These are phyloP conservation scores for Babylonia areolata DNA, from an alignment of 1,140 invertebrate species.

Conservation along the genomic window DNA sequence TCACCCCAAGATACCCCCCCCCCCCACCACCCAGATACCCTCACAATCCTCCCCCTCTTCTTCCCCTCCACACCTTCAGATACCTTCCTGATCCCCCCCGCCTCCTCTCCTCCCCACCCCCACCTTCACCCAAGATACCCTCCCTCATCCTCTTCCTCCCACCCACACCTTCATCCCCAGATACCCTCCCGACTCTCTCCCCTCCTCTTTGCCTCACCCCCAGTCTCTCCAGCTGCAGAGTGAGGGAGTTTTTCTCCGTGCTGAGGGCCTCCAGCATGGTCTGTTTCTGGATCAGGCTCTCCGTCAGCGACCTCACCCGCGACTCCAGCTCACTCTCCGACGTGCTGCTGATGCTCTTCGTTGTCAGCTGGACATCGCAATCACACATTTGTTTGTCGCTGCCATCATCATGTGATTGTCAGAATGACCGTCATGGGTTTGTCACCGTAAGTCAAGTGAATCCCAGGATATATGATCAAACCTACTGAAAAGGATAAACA, in stretches of 20 bases:
- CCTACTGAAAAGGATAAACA: too few relatives aligned
- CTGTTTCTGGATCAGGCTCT: constrained; percentile 89
- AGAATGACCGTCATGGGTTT: too few relatives aligned
- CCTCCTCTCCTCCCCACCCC: background rate
- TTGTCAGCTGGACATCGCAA: constrained; percentile 73
- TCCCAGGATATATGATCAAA: too few relatives aligned
- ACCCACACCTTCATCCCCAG: constrained; percentile 21
- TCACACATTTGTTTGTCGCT: background rate
- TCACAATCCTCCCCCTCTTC: constrained; percentile 64
- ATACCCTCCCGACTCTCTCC: background rate
- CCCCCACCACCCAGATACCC: constrained; percentile 11
- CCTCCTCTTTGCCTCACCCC: constrained; percentile 76
- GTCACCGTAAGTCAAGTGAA: too few relatives aligned
- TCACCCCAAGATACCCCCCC: background rate
- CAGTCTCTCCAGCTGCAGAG: constrained; percentile 87
- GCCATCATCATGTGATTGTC: too few relatives aligned
- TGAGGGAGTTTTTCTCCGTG: constrained; percentile 87
- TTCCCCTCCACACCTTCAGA: constrained; percentile 82
- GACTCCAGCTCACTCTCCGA: constrained; percentile 82
- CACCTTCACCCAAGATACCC: background rate
- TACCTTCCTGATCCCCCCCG: too few relatives aligned
- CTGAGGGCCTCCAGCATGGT: constrained; percentile 85
- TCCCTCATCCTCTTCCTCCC: too few relatives aligned
- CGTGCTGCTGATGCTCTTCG: constrained; percentile 76
- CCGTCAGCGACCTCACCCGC: constrained; percentile 83